phyloP scores from a whole-genome alignment of 2,797 vertebrate genomes.

The Anas flavirostris region DNA sequence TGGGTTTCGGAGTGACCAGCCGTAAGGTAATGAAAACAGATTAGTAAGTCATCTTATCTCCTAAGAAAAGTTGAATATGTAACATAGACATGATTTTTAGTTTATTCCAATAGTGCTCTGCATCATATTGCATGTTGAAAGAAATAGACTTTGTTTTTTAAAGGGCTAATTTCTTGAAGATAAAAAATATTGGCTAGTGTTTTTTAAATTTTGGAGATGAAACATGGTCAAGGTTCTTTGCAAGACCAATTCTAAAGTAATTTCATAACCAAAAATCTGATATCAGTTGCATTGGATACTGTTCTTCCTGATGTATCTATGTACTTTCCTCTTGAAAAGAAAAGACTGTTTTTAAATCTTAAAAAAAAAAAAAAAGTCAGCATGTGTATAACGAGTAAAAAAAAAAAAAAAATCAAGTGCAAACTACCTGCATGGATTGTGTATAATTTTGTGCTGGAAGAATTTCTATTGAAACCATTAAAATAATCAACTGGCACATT shows the following conservation, averaged over 20 bases:
- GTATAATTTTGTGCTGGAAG: background rate
- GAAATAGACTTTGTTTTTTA: background rate
- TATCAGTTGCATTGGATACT: background rate
- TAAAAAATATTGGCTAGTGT: background rate
- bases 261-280: background rate
- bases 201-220: background rate
- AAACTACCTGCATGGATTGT: background rate
- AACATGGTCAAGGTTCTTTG: background rate
- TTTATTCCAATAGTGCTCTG: background rate
- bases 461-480: background rate
- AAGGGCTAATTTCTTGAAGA: background rate
- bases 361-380: background rate
- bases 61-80: background rate
- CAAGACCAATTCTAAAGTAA: background rate
- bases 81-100: background rate
- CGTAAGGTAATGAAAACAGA: background rate
- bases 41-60: background rate
- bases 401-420: background rate
- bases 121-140: background rate
- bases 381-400: background rate
- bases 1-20: background rate
- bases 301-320: background rate
- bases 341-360: background rate
- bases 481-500: background rate
- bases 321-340: background rate